Conservation (phyloP, 2,888 invertebrate genomes). For the Julus scanicus region DNA sequence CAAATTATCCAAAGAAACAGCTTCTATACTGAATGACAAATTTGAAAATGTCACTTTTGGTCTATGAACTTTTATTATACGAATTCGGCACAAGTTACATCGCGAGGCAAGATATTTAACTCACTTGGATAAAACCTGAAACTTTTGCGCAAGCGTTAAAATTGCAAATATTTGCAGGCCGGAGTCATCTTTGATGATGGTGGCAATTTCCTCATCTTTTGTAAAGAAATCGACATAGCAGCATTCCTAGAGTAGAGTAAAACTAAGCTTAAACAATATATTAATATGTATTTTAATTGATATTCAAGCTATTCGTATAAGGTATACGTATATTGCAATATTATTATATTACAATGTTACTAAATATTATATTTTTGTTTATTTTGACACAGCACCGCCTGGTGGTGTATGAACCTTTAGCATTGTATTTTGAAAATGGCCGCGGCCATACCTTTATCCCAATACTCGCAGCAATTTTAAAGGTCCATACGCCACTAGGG, state of each 20-base stretch:
- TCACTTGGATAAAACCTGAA: not conserved
- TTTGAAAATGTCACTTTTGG: not conserved
- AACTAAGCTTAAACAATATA: not conserved
- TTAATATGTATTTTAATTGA: too few relatives aligned
- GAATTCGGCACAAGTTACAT: not conserved
- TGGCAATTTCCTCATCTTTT: not conserved
- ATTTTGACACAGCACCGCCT: too few relatives aligned
- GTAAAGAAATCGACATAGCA: not conserved
- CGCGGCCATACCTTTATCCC: too few relatives aligned
- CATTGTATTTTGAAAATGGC: too few relatives aligned
- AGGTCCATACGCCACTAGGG: too few relatives aligned
- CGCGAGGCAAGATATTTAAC: not conserved
- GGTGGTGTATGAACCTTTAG: too few relatives aligned
- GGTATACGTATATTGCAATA: too few relatives aligned
- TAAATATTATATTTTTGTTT: too few relatives aligned
- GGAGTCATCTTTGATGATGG: not conserved
- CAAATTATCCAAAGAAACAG: not conserved
- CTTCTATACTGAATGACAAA: not conserved
- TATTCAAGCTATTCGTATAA: too few relatives aligned
- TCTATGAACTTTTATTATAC: not conserved
- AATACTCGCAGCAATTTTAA: too few relatives aligned
- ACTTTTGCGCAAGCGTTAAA: not conserved
- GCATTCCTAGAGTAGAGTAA: not conserved
- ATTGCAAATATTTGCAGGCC: slow-evolving; percentile 4
- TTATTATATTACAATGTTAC: too few relatives aligned